Percentiles rank a stretch among this genome's conserved stretches.
These are phyloP conservation scores for Ceyx erithaca DNA, from an alignment of 2,797 vertebrate species.

Conservation along the genomic window DNA sequence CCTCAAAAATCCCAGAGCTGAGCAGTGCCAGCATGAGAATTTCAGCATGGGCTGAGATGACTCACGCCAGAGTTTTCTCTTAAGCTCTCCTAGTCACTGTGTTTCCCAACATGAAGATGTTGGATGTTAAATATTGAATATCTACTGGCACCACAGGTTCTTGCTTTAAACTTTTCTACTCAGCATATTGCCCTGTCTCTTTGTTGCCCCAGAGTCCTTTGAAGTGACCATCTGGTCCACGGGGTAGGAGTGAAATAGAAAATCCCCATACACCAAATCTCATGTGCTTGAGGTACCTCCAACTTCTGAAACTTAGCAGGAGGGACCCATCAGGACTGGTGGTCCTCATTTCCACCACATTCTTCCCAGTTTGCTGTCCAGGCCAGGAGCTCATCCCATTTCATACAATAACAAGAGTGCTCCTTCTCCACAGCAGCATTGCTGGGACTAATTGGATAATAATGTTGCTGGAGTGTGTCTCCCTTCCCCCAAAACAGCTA, in stretches of 20 bases:
- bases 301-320: neutral
- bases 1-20: neutral
- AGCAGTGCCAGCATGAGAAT: neutral
- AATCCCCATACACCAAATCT: neutral
- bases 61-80: neutral
- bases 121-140: neutral
- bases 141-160: neutral
- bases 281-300: neutral
- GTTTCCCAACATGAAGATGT: neutral
- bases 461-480: neutral
- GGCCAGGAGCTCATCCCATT: neutral
- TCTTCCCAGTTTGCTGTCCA: neutral
- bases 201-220: neutral
- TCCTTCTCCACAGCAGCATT: neutral
- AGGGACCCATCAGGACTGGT: neutral
- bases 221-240: neutral
- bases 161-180: neutral
- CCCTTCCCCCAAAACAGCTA: neutral
- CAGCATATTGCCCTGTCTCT: neutral
- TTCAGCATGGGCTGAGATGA: neutral
- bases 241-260: neutral
- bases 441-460: neutral
- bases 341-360: neutral
- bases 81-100: neutral
- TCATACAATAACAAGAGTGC: neutral